Evolutionary conservation across 2,888 invertebrate genomes (phyloP), one percentile per base, ranked within the genome.

Genomic region (Strigamia transsilvanica): DNA sequence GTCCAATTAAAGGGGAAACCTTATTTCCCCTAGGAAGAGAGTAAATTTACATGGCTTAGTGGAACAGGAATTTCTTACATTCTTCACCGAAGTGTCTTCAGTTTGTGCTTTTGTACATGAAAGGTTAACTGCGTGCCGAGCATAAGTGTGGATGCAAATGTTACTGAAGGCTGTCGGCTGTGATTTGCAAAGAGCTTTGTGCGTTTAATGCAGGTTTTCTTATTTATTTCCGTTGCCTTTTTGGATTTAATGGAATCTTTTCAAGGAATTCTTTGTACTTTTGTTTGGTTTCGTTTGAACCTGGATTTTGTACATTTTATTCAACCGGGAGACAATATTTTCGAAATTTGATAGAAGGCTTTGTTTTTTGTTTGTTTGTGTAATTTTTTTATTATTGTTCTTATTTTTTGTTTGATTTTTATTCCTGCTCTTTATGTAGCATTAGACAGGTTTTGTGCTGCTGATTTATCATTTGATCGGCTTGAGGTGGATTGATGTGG

Each of bases 401-500:
- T 73, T 27, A 32, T 27, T 13, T 12, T n/a, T n/a, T n/a, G n/a
- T n/a, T 27, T 27, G 56, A 56, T 56, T 21, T 56, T 56, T 56
- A 21, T 56, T n/a, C 18, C 21, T 56, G 51, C 51, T 15, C n/a
- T 51, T n/a, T 51, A 51, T 15, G 56, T 56, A 18, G 18, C 2
- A 7, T 38, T 38, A 51, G 15, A 51, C 7, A 73, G n/a, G 73
- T 73, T 32, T 27, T 27, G 12, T 10, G 73, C 15, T 73, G 32
- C 51, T 73, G 27, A 73, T 32, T 15, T 27, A 61, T 61, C 61
- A 61, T 23, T 21, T 32, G 73, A 73, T 73, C 73, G 73, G 73
- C 73, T 73, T 73, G 73, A 73, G 73, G 12, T 73, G 73, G 73
- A 73, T 73, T 73, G 73, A 73, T 73, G 73, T 13, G 73, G 32